These are phyloP conservation scores for Acestrorhynchus altus DNA, from an alignment of 2,797 vertebrate species.

Conservation along the genomic window DNA sequence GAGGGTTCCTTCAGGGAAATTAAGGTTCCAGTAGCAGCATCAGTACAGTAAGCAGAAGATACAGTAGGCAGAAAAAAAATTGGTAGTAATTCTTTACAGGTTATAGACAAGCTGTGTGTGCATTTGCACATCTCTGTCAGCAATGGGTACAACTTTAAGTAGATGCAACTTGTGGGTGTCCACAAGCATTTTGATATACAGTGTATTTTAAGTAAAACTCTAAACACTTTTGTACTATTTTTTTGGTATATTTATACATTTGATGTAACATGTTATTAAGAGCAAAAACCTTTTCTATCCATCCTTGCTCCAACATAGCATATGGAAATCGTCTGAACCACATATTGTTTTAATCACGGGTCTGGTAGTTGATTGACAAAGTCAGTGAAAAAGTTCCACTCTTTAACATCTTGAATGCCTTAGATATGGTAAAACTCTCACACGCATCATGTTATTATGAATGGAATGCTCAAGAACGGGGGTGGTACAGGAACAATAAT, in stretches of 20 bases:
- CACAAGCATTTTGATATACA: too few relatives aligned
- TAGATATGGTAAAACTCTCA: slow-evolving; percentile 51
- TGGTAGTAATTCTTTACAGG: too few relatives aligned
- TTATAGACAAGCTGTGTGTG: too few relatives aligned
- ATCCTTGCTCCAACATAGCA: not conserved
- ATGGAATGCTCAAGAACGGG: slow-evolving; percentile 49
- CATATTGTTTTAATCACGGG: slow-evolving; percentile 46
- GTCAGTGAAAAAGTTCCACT: slow-evolving; percentile 32
- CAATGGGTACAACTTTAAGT: too few relatives aligned
- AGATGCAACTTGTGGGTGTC: too few relatives aligned
- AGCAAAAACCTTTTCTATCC: not conserved
- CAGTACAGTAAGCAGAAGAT: too few relatives aligned
- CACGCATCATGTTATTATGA: slow-evolving; percentile 50
- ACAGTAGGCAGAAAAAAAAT: too few relatives aligned
- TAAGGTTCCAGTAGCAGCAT: too few relatives aligned
- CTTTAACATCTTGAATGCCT: slow-evolving; percentile 44
- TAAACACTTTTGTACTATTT: too few relatives aligned
- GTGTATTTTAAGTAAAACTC: too few relatives aligned
- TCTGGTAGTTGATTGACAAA: slow-evolving; percentile 46
- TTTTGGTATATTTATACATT: not conserved
- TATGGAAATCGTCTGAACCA: slow-evolving; percentile 32
- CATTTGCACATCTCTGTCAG: too few relatives aligned
- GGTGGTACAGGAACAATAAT: slow-evolving; percentile 25
- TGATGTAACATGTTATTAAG: not conserved
- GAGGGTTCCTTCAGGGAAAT: too few relatives aligned